Base-by-base conservation (phyloP, 2,888 invertebrate species). In the Epinotia nisella region DNA sequence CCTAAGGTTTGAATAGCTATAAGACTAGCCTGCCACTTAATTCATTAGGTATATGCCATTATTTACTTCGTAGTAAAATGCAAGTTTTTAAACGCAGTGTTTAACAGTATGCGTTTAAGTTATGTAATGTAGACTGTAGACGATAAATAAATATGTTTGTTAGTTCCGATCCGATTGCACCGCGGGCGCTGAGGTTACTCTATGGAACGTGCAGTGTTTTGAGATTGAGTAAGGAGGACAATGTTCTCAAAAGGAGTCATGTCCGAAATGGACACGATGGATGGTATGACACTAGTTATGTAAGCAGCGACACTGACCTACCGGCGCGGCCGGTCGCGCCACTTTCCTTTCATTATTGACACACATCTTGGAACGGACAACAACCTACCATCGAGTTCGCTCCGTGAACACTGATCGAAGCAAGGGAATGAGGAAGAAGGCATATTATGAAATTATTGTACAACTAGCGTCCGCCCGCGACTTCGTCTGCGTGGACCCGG, bases 301-400 rank as follows among this genome's bases (percentile, higher is more conserved):
- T 89, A 92, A 92, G 84, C 77, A 81, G 82, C 90, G 93, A 92
- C 93, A 93, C 91, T 93, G 93, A 93, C 93, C 93, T 87, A 92
- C 89, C 88, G 85, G 78, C 82, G 83, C 82, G 83, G 85, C 80
- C 85, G 81, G 81, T 78, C 86, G 92, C 84, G 88, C 91, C 86
- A 92, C 93, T 93, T 93, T 92, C 92, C 88, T 91, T 92, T 92
- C 90, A 89, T 89, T 92, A 92, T 92, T 91, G 92, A 92, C 93
- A 92, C 90, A 91, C 90, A 87, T 89, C 88, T 87, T 85, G 85
- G 87, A 84, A 84, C 85, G 85, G 84, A 82, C 84, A 85, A 83
- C 83, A 73, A 69, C 85, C 83, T 84, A 86, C 85, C 85, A 83
- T 81, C 78, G 76, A 81, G 81, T 81, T 74, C 78, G 77, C 80